Conservation (phyloP, 1,140 invertebrate species). For the Stegodyphus mimosarum region DNA sequence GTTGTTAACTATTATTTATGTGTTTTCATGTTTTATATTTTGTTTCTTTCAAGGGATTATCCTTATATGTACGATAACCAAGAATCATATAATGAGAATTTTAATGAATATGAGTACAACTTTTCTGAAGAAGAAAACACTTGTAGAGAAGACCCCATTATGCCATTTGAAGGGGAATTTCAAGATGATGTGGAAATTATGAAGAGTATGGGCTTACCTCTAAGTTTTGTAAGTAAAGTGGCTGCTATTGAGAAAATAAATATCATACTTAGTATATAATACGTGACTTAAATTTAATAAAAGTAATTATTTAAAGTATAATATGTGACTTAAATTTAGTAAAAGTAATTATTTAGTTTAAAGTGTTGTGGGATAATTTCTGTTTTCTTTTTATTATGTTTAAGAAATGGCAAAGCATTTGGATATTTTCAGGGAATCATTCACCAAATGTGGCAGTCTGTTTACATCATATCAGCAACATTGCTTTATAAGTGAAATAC, state of each 20-base stretch:
- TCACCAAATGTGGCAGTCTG: too few relatives aligned
- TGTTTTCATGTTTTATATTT: not conserved
- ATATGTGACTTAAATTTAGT: too few relatives aligned
- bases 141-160: constrained; percentile 18
- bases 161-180: constrained; percentile 21
- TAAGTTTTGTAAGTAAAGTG: constrained; percentile 18
- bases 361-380: too few relatives aligned
- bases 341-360: too few relatives aligned
- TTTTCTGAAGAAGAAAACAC: not conserved
- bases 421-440: too few relatives aligned
- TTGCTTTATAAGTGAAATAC: too few relatives aligned
- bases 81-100: not conserved
- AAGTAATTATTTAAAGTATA: too few relatives aligned
- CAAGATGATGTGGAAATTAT: constrained; percentile 25
- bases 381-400: too few relatives aligned
- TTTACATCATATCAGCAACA: too few relatives aligned
- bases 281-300: not conserved
- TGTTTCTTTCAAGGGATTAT: not conserved
- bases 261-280: not conserved
- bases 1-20: too few relatives aligned
- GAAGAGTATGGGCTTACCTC: constrained; percentile 46
- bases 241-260: not conserved
- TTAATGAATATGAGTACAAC: not conserved
- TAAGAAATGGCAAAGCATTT: too few relatives aligned
- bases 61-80: not conserved